These are phyloP conservation scores for Sesamia inferens DNA, from an alignment of 2,888 invertebrate genomes.

Conservation along the genomic window DNA sequence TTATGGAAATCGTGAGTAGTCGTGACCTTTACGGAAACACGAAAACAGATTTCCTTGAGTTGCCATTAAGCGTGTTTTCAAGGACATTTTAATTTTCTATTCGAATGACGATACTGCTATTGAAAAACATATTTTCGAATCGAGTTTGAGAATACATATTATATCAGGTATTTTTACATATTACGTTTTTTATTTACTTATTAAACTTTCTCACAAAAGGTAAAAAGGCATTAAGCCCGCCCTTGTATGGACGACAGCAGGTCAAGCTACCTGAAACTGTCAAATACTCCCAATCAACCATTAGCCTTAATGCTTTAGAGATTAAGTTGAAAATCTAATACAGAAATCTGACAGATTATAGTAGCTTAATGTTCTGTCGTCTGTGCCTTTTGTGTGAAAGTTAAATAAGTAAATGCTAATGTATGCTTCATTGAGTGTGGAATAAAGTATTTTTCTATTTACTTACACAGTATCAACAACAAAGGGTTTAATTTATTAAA, in stretches of 20 bases:
- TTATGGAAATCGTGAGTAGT: constrained; percentile 31
- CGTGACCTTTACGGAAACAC: constrained; percentile 38
- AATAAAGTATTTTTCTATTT: not conserved
- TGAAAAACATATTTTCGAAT: not conserved
- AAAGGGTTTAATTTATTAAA: too few relatives aligned
- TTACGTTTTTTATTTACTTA: not conserved
- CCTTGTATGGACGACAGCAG: too few relatives aligned
- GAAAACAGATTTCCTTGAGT: constrained; percentile 33
- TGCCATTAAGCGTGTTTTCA: constrained; percentile 1
- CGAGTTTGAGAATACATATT: not conserved
- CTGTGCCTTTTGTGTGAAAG: too few relatives aligned
- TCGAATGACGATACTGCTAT: not conserved
- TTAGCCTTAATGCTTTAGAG: too few relatives aligned
- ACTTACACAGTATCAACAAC: not conserved
- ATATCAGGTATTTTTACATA: not conserved
- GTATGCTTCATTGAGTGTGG: not conserved
- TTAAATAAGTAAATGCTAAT: too few relatives aligned
- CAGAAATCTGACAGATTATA: too few relatives aligned
- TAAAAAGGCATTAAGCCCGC: too few relatives aligned
- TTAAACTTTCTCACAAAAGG: too few relatives aligned
- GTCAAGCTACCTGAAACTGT: too few relatives aligned
- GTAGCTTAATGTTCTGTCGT: too few relatives aligned
- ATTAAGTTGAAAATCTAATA: too few relatives aligned
- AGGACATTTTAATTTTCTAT: not conserved
- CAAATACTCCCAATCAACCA: too few relatives aligned